Base-by-base conservation (phyloP, 1,140 invertebrate species). In the Cydia pomonella region DNA sequence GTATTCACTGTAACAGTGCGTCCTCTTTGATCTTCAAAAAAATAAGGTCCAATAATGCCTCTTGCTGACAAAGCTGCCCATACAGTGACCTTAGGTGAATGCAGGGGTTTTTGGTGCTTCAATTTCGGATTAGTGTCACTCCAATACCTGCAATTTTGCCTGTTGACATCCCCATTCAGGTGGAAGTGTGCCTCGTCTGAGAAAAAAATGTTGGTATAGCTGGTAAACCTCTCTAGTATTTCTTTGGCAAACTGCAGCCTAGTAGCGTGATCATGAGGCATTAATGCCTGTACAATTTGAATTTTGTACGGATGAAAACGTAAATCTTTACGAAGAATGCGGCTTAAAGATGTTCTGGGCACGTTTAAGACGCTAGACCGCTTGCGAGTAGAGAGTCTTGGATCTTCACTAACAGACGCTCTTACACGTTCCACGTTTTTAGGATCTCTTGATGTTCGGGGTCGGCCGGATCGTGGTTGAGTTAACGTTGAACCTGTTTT, bases 111-210 rank as follows among this genome's bases (percentile, higher is more conserved):
- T 75, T 87, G 77, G 77, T 86, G 76, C 73, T 81, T 73, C 25
- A 75, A 75, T 79, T 82, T 62, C 23, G 83, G 83, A 78, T 90
- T 87, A 63, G 69, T 71, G 10, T 41, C 63, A 73, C 74, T 77
- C 84, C 81, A 88, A 77, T 82, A 88, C 13, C 82, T 66, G 72
- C 82, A 88, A 78, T 92, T 91, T 76, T 90, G 84, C 59, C 86
- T 87, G 77, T 88, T 91, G 12, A 91, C 86, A 72, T 78, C 82
- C 18, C 88, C 87, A 76, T 82, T 81, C 38, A 89, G 76, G 74
- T 87, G 80, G 77, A 88, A 92, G 80, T 87, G 78, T 27, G 84
- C 87, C 78, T 89, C 84, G 75, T 88, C 83, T 18, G 77, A 84
- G 59, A 85, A 83, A 23, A 50, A n/a, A 75, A 79, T 78, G 59